Evolutionary conservation across 2,888 invertebrate genomes (phyloP).

Genomic region (Drosophila paramelanica): DNA sequence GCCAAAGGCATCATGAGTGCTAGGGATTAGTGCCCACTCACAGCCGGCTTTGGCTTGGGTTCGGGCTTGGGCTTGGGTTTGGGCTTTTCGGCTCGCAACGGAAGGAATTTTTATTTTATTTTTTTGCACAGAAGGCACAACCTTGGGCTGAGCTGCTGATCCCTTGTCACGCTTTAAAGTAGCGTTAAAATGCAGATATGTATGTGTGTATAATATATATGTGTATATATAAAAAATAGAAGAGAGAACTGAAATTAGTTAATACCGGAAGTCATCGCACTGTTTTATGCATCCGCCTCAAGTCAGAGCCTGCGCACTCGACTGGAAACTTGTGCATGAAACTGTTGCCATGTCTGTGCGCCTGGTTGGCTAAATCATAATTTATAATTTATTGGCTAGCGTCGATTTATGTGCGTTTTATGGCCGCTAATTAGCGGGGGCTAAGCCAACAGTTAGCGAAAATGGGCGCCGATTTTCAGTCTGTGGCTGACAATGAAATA

Average conservation of each 20-base stretch:
- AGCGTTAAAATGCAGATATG: slow-evolving; percentile 55
- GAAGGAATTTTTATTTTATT: slow-evolving; percentile 36
- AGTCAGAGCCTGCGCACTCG: slow-evolving; percentile 70
- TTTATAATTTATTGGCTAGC: slow-evolving; percentile 76
- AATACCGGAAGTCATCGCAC: slow-evolving; percentile 82
- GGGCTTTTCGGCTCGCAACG: slow-evolving; percentile 42
- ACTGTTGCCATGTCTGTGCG: slow-evolving; percentile 66
- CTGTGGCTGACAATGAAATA: slow-evolving; percentile 56
- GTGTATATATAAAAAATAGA: neutral
- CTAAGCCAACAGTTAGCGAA: slow-evolving; percentile 22
- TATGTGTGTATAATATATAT: neutral
- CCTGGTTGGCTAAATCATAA: slow-evolving; percentile 63
- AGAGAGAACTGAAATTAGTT: slow-evolving; percentile 62
- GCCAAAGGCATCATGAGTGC: slow-evolving; percentile 77
- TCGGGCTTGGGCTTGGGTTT: slow-evolving; percentile 6
- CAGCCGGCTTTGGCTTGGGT: slow-evolving; percentile 29
- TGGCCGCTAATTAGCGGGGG: slow-evolving; percentile 74
- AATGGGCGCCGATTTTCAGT: slow-evolving; percentile 1
- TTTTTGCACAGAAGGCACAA: slow-evolving; percentile 61
- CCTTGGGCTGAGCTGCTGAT: slow-evolving; percentile 64
- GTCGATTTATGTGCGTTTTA: slow-evolving; percentile 76
- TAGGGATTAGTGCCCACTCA: slow-evolving; percentile 74
- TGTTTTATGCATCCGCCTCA: slow-evolving; percentile 78
- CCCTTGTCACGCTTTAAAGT: slow-evolving; percentile 64
- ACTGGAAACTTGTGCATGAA: slow-evolving; percentile 66